phyloP scores from a whole-genome alignment of 2,113 vertebrate species.

The Rana temporaria region DNA sequence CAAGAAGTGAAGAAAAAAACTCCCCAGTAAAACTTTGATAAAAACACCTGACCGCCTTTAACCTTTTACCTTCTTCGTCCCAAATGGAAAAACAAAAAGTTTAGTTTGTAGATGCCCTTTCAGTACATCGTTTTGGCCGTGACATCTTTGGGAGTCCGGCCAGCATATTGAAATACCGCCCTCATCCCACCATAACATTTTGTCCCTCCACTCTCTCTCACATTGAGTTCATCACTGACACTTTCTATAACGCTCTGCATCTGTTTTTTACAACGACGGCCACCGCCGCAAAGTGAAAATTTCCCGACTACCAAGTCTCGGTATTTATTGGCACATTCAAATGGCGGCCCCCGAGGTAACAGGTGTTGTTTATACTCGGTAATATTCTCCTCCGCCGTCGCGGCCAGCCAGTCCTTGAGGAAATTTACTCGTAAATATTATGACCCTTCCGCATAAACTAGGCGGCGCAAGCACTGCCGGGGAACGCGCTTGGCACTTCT shows the following conservation, averaged over 20 bases:
- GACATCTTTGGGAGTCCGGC: too few species aligned
- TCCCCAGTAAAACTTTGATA: too few species aligned
- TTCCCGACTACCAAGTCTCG: background rate
- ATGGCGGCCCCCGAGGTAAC: background rate
- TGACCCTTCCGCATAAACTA: conserved; percentile 46
- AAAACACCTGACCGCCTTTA: too few species aligned
- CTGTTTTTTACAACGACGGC: background rate
- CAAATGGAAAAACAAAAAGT: too few species aligned
- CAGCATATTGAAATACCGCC: too few species aligned
- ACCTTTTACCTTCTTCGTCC: too few species aligned
- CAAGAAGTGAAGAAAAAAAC: too few species aligned
- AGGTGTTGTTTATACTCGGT: conserved; percentile 37
- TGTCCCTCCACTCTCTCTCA: background rate
- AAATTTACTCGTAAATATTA: conserved; percentile 54
- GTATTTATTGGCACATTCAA: conserved; percentile 49
- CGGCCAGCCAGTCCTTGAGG: conserved; percentile 37
- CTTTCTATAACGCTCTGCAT: background rate
- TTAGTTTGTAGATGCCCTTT: too few species aligned
- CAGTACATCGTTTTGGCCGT: too few species aligned
- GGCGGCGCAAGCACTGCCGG: background rate
- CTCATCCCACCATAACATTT: too few species aligned
- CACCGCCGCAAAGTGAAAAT: background rate
- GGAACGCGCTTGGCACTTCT: background rate
- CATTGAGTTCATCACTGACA: background rate
- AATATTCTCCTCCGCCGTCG: conserved; percentile 22